These are phyloP conservation scores for Urocyon cinereoargenteus DNA, from an alignment of 2,797 vertebrate genomes.

Conservation along the genomic window DNA sequence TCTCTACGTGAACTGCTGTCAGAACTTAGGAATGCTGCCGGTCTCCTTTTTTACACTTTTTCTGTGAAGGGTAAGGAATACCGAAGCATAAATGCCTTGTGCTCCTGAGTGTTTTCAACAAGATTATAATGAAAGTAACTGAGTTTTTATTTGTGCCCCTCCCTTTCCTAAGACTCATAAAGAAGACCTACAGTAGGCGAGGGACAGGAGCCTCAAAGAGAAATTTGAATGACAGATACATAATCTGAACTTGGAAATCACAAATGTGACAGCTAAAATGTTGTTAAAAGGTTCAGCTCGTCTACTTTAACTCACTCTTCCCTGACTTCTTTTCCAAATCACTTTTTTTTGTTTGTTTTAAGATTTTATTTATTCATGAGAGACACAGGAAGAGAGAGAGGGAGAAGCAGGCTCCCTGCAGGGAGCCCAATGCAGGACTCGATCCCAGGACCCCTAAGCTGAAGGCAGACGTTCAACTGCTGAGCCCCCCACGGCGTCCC, in stretches of 20 bases:
- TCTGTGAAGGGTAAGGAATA: neutral
- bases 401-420: no score
- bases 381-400: no score
- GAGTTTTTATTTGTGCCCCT: neutral
- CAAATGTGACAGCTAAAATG: neutral
- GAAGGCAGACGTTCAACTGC: no score
- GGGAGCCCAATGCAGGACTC: no score
- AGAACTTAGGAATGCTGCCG: neutral
- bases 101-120: neutral
- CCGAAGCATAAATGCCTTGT: neutral
- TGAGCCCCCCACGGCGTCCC: no score
- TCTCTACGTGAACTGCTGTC: neutral
- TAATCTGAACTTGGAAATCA: neutral
- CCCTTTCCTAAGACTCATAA: neutral
- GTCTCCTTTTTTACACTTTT: neutral
- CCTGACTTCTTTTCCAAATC: neutral
- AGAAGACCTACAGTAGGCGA: neutral
- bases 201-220: neutral
- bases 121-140: slow-evolving; percentile 10
- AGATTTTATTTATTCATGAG: no score
- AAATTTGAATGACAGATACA: neutral
- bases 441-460: no score
- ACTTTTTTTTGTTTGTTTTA: no score
- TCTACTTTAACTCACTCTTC: neutral
- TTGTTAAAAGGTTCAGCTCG: neutral